Evolutionary conservation across 2,888 invertebrate genomes (phyloP), one percentile per base, ranked within the genome.

Genomic region (Hermaeophaga mercurialis): DNA sequence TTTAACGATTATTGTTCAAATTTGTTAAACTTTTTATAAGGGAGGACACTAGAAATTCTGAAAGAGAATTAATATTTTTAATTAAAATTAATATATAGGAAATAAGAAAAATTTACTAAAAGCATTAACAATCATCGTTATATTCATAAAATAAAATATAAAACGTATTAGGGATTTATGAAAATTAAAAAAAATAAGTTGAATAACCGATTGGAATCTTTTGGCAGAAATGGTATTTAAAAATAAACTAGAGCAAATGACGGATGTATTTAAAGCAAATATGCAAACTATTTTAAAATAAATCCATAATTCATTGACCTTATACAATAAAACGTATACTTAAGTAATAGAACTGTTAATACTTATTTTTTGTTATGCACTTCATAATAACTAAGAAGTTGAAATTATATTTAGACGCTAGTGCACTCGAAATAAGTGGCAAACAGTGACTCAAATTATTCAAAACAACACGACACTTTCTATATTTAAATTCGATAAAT

Each of bases 391-490:
- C 36, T 36, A 17, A 3, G 36, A 36, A 7, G 17, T 15, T 36
- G 17, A 36, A 36, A 36, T 17, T 36, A 36, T 36, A 36, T 15
- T 36, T 36, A 36, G 36, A 15, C 8, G 17, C 15, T 17, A 2
- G 1, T 17, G 36, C 36, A 36, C 9, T 36, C 17, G 17, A 36
- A 36, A 36, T 36, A 17, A 36, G 3, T 15, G 17, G 17, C 36
- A 12, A 3, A 14, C 11, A 14, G 14, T 33, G 33, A 33, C 12
- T 33, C 11, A 33, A 33, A 33, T 33, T 6, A 33, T 33, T 33
- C 33, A 33, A 33, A 14, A 24, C 7, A 43, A 43, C 2, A 39
- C 41, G 41, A 38, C 28, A 34, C 6, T 17, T 38, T 38, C 26
- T 38, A 48, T 38, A 38, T 48, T 38, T 26, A 48, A 24, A 14